Base-by-base conservation (phyloP, 2,113 vertebrate genomes). In the Xenopus laevis region DNA sequence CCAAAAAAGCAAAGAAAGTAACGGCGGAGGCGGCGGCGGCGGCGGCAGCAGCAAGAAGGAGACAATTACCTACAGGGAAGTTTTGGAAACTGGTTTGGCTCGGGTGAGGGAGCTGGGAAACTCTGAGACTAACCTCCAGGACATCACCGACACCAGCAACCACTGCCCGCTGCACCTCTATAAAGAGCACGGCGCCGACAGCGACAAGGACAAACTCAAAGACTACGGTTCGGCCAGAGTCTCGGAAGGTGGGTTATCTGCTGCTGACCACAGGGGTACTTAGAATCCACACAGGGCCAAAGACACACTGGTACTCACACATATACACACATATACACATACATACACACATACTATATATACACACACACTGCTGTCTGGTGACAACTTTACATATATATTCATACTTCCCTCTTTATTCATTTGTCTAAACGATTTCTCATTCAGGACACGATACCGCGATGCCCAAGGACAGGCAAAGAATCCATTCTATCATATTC, bases 71-170 rank as follows among this genome's bases (percentile, higher is more conserved):
- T 98, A 98, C 93, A 83, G 94, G 91, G 97, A 98, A 94, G 96
- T 98, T 95, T 92, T 98, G 93, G 97, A 98, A 92, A 95, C 95
- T 86, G 96, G 96, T 74, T 92, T 98, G 89, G 91, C 92, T 67
- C 87, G 96, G 84, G 91, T 94, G 69, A 87, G 96, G 85, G 96
- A 98, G 89, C 92, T 96, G 88, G 94, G 93, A 64, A 89, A 86
- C 91, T 93, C 95, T 76, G 96, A 98, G 72, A 79, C 86, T 55
- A 93, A 82, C 84, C 93, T 96, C 63, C 95, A 94, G 91, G 96
- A 98, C 86, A 90, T 95, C 76, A 89, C 93, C 68, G 96, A 98
- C 78, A 87, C 86, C 88, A 84, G 82, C 84, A 91, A 91, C 80
- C 96, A 94, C 86, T 97, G 96, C 86, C 91, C 94, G 17, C 89